A percentile compares a stretch with the other conserved stretches of the same genome.
These are phyloP conservation scores for Abscondita cerata DNA, from an alignment of 2,888 invertebrate species.

Conservation along the genomic window DNA sequence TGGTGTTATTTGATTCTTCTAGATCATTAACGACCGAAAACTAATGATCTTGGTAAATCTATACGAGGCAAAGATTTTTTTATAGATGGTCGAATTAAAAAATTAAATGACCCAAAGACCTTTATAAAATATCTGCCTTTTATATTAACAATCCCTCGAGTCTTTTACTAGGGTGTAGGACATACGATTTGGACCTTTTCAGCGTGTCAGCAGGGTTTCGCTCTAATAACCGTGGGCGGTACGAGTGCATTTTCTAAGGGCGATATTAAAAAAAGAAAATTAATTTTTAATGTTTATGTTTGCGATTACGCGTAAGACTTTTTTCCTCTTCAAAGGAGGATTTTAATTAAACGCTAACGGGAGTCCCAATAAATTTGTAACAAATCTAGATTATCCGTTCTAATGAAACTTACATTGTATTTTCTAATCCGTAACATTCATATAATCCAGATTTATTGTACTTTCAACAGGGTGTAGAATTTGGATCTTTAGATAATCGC, in stretches of 20 bases:
- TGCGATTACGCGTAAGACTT: too few relatives aligned
- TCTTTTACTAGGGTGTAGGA: conserved; percentile 1
- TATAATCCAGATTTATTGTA: too few relatives aligned
- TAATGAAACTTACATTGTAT: too few relatives aligned
- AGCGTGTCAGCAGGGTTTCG: conserved; percentile 20
- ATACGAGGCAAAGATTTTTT: conserved; percentile 1
- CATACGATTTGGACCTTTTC: conserved; percentile 22
- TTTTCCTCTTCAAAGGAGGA: too few relatives aligned
- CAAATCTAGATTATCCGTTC: too few relatives aligned
- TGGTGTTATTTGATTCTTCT: conserved; percentile 29
- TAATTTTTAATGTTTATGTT: too few relatives aligned
- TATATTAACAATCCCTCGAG: conserved; percentile 11
- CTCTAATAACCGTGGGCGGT: conserved; percentile 22
- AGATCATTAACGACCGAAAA: conserved; percentile 25
- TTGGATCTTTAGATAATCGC: too few relatives aligned
- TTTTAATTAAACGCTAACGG: too few relatives aligned
- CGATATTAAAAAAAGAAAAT: too few relatives aligned
- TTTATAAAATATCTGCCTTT: conserved; percentile 8
- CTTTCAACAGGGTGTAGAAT: too few relatives aligned
- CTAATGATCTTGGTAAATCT: conserved; percentile 24
- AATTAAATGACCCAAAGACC: conserved; percentile 2
- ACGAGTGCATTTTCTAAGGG: background rate
- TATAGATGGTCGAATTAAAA: background rate
- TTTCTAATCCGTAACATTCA: too few relatives aligned
- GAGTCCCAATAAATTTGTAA: too few relatives aligned